phyloP scores from a whole-genome alignment of 2,888 invertebrate species.

The Drosophila borealis region DNA sequence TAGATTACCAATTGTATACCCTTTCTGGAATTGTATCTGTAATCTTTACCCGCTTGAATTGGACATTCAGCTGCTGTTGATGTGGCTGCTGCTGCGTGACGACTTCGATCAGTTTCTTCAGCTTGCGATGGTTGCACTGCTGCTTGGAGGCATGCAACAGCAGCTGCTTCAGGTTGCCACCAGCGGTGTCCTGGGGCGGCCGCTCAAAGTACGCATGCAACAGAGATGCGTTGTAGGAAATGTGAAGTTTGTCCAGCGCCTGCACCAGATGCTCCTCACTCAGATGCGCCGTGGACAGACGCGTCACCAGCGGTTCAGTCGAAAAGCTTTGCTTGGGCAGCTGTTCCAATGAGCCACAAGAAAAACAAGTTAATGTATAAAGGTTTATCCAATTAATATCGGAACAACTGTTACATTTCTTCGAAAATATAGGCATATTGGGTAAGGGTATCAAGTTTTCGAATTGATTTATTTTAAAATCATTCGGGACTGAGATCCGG shows the following conservation, averaged over 20 bases:
- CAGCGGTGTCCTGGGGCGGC: conserved; percentile 30
- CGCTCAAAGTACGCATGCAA: conserved; percentile 74
- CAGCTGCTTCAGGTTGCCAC: conserved; percentile 79
- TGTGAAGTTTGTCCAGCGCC: conserved; percentile 83
- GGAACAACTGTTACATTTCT: background rate
- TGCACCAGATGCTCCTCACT: conserved; percentile 83
- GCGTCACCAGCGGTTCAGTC: conserved; percentile 78
- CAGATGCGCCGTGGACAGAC: conserved; percentile 80
- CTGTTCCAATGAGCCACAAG: conserved; percentile 14
- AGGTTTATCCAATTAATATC: background rate
- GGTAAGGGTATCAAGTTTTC: background rate
- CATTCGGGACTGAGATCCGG: too few relatives aligned
- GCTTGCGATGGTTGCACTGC: conserved; percentile 82
- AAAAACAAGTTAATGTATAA: background rate
- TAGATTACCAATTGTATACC: too few relatives aligned
- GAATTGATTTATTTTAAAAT: too few relatives aligned
- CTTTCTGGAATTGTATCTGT: background rate
- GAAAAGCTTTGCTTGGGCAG: conserved; percentile 67
- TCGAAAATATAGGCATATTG: background rate
- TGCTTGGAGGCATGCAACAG: conserved; percentile 82
- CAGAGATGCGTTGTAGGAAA: conserved; percentile 80
- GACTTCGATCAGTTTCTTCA: conserved; percentile 80
- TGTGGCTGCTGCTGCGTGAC: conserved; percentile 73
- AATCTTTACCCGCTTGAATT: conserved; percentile 78
- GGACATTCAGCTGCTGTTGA: conserved; percentile 76